Conservation (phyloP, 2,888 invertebrate species). For the Nipponacmea schrenckii region DNA sequence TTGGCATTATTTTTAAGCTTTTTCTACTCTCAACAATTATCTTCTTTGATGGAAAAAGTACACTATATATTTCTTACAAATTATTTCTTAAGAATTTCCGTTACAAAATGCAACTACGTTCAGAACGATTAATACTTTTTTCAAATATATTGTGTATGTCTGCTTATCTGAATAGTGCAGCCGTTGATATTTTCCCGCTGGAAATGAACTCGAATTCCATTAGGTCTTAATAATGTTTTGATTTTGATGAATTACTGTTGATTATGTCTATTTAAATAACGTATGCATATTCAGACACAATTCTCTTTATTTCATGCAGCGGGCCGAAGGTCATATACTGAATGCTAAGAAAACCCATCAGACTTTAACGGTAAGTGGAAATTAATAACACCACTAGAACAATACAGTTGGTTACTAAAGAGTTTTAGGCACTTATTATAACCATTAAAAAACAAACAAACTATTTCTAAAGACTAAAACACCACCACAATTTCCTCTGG, state of each 20-base stretch:
- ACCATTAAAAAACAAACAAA: neutral
- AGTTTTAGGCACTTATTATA: slow-evolving; percentile 1
- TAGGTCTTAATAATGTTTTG: no score
- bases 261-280: no score
- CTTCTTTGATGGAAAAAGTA: neutral
- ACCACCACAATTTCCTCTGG: neutral
- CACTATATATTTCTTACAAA: neutral
- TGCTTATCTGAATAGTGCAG: no score
- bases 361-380: slow-evolving; percentile 52
- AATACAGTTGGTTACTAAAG: neutral
- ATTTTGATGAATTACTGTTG: no score
- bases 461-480: neutral
- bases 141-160: no score
- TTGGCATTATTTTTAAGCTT: no score
- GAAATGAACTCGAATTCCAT: no score
- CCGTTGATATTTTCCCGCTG: no score
- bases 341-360: slow-evolving; percentile 66
- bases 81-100: neutral
- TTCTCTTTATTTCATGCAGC: slow-evolving; percentile 39
- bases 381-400: neutral
- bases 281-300: no score
- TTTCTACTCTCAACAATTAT: no score
- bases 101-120: no score
- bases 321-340: slow-evolving; percentile 55
- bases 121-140: no score